Base-by-base conservation (phyloP, 37 sponge, comb jelly and placozoan genomes). In the Crambe crambe region DNA sequence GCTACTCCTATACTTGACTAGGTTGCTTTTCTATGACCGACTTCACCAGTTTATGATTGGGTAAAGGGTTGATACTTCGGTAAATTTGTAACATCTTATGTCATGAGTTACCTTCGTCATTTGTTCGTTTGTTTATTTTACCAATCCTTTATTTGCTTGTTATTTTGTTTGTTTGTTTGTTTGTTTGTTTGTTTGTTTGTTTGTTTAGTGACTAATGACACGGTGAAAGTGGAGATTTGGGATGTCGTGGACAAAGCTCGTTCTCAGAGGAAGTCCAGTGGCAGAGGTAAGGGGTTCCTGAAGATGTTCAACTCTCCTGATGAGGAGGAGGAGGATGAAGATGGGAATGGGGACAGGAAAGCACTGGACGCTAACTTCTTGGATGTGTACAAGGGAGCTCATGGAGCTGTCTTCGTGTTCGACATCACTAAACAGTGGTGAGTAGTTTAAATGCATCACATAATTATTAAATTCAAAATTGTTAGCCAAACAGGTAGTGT, bases 161-260 rank as follows among this genome's bases (percentile, higher is more conserved):
- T 20, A 17, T 26, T 20, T 62, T 6, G 6, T 51, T 15, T 51
- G 54, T 18, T 15, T 51, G 15, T 18, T 18, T 51, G 15, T 51
- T 18, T 51, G 9, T 15, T 15, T 51, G 9, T 15, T 18, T 9
- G 15, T 51, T 18, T 51, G 15, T 51, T 51, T 51, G 54, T 51
- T 9, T 51, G 54, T 65, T 3, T 74, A 97, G 97, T 89, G 1
- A 94, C 95, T 25, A 94, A 83, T 76, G 97, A 97, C 65, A 90
- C 89, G 2, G 97, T 94, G 35, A 97, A 94, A 44, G 95, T 97
- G 42, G 98, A 97, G 78, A 76, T 97, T 10, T 97, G 98, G 98
- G 98, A 97, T 58, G 88, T 97, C 12, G 98, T 97, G 38, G 98
- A 97, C 56, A 92, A 95, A 77, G 98, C 95, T 73, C 56, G 69